Percentiles rank a stretch among this genome's conserved stretches.
phyloP scores from a whole-genome alignment of 2,113 vertebrate genomes.

The Tympanuchus pallidicinctus region DNA sequence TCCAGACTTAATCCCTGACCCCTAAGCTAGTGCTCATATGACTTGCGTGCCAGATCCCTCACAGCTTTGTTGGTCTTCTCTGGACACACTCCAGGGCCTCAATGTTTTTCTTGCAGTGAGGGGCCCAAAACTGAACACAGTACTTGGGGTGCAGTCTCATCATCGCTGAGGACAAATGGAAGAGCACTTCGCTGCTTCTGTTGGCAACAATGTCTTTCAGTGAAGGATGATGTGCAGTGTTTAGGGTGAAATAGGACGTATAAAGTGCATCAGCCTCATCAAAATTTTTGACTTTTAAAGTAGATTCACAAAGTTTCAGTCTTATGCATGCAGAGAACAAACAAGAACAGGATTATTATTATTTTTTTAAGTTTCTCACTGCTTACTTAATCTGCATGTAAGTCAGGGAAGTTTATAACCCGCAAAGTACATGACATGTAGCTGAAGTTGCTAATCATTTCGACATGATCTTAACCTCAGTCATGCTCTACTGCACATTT shows the following conservation, averaged over 20 bases:
- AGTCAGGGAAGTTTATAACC: not conserved
- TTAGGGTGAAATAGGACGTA: not conserved
- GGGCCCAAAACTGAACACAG: no score
- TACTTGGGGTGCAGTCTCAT: no score
- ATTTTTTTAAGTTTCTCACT: not conserved
- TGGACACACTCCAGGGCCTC: no score
- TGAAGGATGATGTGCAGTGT: not conserved
- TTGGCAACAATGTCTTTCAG: not conserved
- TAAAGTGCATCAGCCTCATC: not conserved
- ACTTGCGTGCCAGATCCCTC: no score
- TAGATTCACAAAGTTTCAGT: not conserved
- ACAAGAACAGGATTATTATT: not conserved
- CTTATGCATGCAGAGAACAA: not conserved
- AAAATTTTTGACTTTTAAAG: not conserved
- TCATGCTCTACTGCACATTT: not conserved
- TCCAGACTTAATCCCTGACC: no score
- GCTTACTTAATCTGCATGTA: not conserved
- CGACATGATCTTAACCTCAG: not conserved
- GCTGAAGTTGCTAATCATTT: not conserved
- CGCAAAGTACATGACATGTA: no score
- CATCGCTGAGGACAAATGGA: no score
- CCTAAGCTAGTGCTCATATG: no score
- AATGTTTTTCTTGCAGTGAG: no score
- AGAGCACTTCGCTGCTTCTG: no score
- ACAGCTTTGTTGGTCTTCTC: no score